Evolutionary conservation across 2,113 vertebrate genomes (phyloP).

Genomic region (Steatornis caripensis): DNA sequence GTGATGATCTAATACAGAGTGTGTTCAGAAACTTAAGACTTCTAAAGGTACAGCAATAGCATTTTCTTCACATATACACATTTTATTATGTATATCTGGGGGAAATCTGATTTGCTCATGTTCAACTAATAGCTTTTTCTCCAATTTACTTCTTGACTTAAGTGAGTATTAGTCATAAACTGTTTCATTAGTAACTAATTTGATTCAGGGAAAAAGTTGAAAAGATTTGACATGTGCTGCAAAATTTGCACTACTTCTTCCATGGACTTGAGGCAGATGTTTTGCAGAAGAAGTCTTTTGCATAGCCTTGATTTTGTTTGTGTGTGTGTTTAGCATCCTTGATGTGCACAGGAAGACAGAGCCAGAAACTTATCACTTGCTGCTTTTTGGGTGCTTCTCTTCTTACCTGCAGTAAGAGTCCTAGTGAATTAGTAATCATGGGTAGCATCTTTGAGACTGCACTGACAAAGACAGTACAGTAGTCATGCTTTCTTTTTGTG

Average conservation of each 20-base stretch:
- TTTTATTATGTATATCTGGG: neutral
- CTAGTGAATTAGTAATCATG: neutral
- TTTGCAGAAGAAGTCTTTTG: neutral
- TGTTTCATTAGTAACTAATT: constrained; percentile 21
- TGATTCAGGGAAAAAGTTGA: neutral
- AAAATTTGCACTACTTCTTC: neutral
- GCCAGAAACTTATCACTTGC: neutral
- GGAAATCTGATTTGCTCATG: neutral
- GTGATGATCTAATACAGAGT: neutral
- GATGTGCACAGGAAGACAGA: neutral
- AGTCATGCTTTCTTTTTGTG: neutral
- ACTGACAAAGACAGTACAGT: neutral
- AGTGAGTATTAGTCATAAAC: constrained; percentile 30
- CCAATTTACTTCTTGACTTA: constrained; percentile 17
- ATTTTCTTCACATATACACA: neutral
- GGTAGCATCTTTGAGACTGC: neutral
- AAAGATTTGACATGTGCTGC: neutral
- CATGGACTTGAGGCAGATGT: neutral
- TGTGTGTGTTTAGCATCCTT: neutral
- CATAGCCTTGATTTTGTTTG: neutral
- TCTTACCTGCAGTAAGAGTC: neutral
- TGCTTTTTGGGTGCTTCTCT: neutral
- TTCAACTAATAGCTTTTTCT: neutral
- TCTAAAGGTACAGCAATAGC: neutral
- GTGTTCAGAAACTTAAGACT: neutral